Conservation (phyloP, 2,113 vertebrate genomes). For the Daphoenositta chrysoptera region DNA sequence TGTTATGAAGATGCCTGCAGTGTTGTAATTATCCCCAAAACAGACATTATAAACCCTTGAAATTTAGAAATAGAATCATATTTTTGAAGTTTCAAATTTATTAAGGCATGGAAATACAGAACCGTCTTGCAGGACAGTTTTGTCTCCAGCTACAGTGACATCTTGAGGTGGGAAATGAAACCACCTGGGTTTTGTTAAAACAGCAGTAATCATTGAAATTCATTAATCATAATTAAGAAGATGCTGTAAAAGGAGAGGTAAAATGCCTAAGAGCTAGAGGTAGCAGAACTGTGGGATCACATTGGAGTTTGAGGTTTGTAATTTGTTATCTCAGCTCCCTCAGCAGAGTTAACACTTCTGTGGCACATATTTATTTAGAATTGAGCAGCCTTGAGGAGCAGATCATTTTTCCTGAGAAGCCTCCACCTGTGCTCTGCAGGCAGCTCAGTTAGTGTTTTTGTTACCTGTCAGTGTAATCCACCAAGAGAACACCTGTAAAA, state of each 20-base stretch:
- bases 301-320: not conserved
- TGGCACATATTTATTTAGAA: not conserved
- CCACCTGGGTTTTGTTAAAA: not conserved
- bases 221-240: not conserved
- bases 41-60: not conserved
- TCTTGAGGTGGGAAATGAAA: constrained; percentile 20
- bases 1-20: not conserved
- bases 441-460: not conserved
- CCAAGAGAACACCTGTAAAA: not conserved
- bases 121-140: not conserved
- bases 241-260: not conserved
- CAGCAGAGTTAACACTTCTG: not conserved
- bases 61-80: not conserved
- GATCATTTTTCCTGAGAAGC: not conserved
- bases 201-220: not conserved
- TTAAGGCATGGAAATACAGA: not conserved
- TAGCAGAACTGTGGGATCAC: not conserved
- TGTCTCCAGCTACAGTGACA: constrained; percentile 21
- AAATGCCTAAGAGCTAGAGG: not conserved
- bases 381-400: not conserved
- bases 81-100: not conserved
- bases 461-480: not conserved
- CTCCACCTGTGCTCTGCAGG: not conserved
- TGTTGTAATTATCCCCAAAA: constrained; percentile 18
- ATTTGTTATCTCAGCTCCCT: not conserved